Conservation (phyloP, 2,113 vertebrate genomes). For the Chionomys nivalis region DNA sequence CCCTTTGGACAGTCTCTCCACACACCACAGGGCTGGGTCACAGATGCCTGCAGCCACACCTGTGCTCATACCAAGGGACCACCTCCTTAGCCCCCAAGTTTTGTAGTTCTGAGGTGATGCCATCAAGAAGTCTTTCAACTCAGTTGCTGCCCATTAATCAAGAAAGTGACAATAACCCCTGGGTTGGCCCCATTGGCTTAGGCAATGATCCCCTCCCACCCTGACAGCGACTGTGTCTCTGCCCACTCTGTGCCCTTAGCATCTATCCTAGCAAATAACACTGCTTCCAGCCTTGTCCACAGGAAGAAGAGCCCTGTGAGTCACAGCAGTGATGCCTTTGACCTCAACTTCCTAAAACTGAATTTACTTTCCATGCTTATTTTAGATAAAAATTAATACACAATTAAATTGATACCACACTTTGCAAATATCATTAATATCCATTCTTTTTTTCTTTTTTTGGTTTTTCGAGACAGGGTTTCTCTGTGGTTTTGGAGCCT, state of each 20-base stretch:
- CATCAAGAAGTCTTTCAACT: background rate
- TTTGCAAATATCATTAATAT: slow-evolving; percentile 79
- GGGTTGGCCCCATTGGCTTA: background rate
- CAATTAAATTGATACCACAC: slow-evolving; percentile 63
- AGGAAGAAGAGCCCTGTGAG: slow-evolving; percentile 5
- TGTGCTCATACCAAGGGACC: no score
- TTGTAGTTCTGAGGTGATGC: background rate
- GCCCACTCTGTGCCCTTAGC: background rate
- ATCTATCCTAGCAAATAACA: background rate
- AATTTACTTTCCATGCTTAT: slow-evolving; percentile 64
- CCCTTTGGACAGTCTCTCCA: background rate
- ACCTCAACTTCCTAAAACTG: slow-evolving; percentile 63
- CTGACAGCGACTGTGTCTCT: background rate
- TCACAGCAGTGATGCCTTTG: slow-evolving; percentile 62
- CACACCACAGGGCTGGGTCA: background rate
- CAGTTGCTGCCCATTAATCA: background rate
- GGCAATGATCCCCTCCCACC: background rate
- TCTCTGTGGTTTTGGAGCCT: no score
- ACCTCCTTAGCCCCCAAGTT: background rate
- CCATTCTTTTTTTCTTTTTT: no score
- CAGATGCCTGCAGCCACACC: no score
- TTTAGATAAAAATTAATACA: slow-evolving; percentile 78
- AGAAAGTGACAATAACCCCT: background rate
- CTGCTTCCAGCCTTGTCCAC: background rate
- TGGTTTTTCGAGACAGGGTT: no score